phyloP scores from a whole-genome alignment of 2,113 vertebrate species.

The Irena cyanogastra region DNA sequence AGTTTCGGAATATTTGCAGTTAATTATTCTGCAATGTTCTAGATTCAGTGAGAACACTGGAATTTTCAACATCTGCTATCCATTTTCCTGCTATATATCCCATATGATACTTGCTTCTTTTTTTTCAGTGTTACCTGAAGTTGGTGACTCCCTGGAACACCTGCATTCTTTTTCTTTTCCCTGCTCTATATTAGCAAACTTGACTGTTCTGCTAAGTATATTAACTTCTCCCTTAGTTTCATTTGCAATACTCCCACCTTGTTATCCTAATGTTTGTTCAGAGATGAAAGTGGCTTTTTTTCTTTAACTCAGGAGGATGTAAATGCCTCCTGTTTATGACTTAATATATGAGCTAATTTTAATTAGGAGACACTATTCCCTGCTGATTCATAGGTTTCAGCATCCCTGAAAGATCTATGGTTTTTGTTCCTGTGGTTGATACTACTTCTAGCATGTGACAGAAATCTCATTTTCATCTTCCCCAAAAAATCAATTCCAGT shows the following conservation, averaged over 20 bases:
- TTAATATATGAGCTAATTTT: background rate
- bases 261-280: background rate
- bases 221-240: background rate
- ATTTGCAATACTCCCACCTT: background rate
- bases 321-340: background rate
- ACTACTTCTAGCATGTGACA: background rate
- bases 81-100: background rate
- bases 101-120: background rate
- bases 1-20: background rate
- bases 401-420: background rate
- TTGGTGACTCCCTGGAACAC: background rate
- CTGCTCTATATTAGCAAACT: rapidly evolving
- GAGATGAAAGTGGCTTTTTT: background rate
- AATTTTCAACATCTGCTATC: background rate
- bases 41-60: background rate
- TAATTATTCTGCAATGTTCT: background rate
- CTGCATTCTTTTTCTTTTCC: background rate
- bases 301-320: background rate
- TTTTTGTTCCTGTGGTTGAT: background rate
- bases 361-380: background rate
- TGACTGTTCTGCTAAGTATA: background rate
- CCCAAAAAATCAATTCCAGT: background rate
- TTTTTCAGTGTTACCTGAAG: background rate
- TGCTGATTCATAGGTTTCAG: background rate
- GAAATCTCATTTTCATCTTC: background rate